Evolutionary conservation across 2,113 vertebrate species (phyloP), one percentile per base, ranked within the genome.

Genomic region (Oreochromis tanganicae): DNA sequence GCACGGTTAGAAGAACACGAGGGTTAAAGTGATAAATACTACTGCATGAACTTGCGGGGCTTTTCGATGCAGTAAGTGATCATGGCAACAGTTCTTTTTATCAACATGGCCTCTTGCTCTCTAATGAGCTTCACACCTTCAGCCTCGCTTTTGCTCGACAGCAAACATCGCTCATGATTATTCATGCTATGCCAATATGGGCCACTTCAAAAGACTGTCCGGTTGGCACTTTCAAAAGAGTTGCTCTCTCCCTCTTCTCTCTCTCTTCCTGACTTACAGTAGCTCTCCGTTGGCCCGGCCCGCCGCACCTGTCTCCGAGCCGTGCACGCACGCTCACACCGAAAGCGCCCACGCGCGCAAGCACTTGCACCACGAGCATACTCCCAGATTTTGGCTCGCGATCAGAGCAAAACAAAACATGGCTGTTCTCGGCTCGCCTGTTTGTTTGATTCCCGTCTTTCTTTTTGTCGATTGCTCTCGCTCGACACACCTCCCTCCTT

Each of bases 151-250:
- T 89, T 89, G 84, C 93, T 91, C 54, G 48, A 93, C 90, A 93
- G 94, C 85, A 90, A 93, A 85, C 81, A 55, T 82, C 19, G 24
- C 87, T 94, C 89, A 95, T 96, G 94, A 92, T 92, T 95, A 96
- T 96, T 95, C 91, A 96, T 93, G 88, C 85, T 84, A 90, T 94
- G 93, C 94, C 94, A 94, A 94, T 94, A 90, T 71, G 81, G 91
- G 84, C 92, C 91, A 94, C 94, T 95, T 96, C 95, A 96, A 96
- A 95, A 92, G 91, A 88, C 55, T 81, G 94, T 93, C 94, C 93
- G 87, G 90, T 91, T 91, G 88, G 87, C 84, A 80, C 85, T 75
- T 90, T 94, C 87, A 87, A 86, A 83, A 85, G 86, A 85, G 73
- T 78, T 83, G 56, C 90, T 88, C 89, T 84, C 85, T 83, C 68